phyloP scores from a whole-genome alignment of 92 coral and sea anemone genomes.

The Epizoanthus illoricatus region DNA sequence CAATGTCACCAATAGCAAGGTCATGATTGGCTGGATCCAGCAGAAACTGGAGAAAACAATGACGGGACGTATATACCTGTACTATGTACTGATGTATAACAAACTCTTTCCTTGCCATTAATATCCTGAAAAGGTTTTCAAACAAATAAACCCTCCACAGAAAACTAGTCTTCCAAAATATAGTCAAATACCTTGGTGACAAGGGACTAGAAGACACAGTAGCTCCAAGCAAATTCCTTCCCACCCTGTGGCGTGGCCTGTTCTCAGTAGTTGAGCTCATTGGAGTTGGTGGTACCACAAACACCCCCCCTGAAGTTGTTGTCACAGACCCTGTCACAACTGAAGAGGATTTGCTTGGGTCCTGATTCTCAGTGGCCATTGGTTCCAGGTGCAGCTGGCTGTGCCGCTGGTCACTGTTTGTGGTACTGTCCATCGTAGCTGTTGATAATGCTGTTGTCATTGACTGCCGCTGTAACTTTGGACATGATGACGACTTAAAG shows the following conservation, averaged over 20 bases:
- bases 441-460: conserved; percentile 86
- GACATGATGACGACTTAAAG: conserved; percentile 86
- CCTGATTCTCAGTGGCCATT: conserved; percentile 94
- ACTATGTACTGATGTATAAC: too few relatives aligned
- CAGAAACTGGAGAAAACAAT: too few relatives aligned
- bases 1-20: too few relatives aligned
- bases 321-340: conserved; percentile 32
- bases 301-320: conserved; percentile 60
- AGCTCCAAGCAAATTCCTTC: conserved; percentile 87
- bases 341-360: conserved; percentile 76
- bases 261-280: conserved; percentile 75
- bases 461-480: conserved; percentile 79
- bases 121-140: neutral
- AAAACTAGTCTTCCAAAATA: neutral
- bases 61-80: too few relatives aligned
- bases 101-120: too few relatives aligned
- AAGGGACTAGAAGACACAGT: conserved; percentile 79
- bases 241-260: conserved; percentile 82
- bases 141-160: neutral
- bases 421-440: conserved; percentile 68
- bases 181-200: conserved; percentile 71
- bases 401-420: conserved; percentile 55
- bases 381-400: conserved; percentile 62
- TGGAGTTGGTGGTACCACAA: conserved; percentile 71
- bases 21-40: too few relatives aligned